phyloP scores from a whole-genome alignment of 2,888 invertebrate species.

The Troglohyphantes excavatus region DNA sequence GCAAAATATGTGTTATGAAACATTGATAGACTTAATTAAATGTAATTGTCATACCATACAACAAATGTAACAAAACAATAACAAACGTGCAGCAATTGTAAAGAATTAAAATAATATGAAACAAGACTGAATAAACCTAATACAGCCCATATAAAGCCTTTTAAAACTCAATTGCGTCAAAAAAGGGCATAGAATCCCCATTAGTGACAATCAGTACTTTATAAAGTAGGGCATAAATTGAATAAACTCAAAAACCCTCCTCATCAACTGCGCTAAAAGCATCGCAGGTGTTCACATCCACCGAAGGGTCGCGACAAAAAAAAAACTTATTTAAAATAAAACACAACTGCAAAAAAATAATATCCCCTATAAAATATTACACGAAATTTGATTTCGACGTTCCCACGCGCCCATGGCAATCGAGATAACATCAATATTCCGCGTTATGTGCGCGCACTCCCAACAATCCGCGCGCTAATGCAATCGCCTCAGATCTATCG shows the following conservation, averaged over 20 bases:
- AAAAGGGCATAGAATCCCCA: background rate
- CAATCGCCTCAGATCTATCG: constrained; percentile 58
- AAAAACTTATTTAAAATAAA: constrained; percentile 15
- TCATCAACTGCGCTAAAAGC: background rate
- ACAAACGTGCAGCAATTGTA: too few species aligned
- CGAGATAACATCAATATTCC: constrained; percentile 50
- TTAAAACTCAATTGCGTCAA: background rate
- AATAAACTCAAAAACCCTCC: constrained; percentile 3
- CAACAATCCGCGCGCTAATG: constrained; percentile 64
- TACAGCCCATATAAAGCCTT: background rate
- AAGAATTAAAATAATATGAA: too few species aligned
- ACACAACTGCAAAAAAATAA: constrained; percentile 19
- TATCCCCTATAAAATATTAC: constrained; percentile 49
- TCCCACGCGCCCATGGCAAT: constrained; percentile 60
- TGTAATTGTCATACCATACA: too few species aligned
- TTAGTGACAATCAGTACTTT: background rate
- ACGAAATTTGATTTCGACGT: constrained; percentile 64
- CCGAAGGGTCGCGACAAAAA: background rate
- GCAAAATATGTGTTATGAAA: too few species aligned
- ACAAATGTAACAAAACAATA: too few species aligned
- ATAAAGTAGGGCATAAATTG: constrained; percentile 10
- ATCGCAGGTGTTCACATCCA: constrained; percentile 57
- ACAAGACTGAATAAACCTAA: too few species aligned
- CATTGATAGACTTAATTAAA: too few species aligned
- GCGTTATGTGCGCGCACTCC: background rate